Evolutionary conservation across 37 sponge, comb jelly and placozoan species (phyloP), one percentile per base, ranked within the genome.

Genomic region (Cliona cf. orientalis): DNA sequence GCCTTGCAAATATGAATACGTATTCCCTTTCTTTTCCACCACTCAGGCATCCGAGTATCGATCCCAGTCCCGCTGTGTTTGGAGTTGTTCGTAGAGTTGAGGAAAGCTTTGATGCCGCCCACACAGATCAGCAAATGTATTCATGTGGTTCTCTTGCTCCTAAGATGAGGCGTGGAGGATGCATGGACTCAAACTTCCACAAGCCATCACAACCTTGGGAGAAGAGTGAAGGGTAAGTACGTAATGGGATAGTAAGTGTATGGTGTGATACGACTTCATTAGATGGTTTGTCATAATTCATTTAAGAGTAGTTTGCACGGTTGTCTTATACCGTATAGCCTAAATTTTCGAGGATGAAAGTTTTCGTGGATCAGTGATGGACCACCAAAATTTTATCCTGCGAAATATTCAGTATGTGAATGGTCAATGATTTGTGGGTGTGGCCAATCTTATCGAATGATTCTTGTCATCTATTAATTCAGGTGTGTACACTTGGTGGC

Each of bases 81-180:
- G 92, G 97, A 19, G 97, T 97, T 23, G 97, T 92, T 29, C 84
- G 59, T 68, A 82, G 76, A 46, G 71, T 79, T 22, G 40, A 61
- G 3, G 57, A 23, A 19, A 3, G 2, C 25, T 23, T 72, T 36
- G 58, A 67, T 36, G 75, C 29, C 2, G 56, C 84, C 23, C 87
- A 91, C 79, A 74, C 74, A 14, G 63, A 91, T 63, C 82, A 86
- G 40, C 86, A 76, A 77, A 97, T 94, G 94, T 97, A 97, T 60
- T 97, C 97, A 1, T 97, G 97, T 91, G 97, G 97, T 21, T 97
- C 97, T 29, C 80, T 97, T 60, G 97, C 94, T 56, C 97, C 97
- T 17, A 91, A 89, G 71, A 91, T 97, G 97, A 85, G 75, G 55
- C 76, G 87, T 42, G 91, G 91, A 56, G 92, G 94, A 25, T 92